Base-by-base conservation (phyloP, 2,797 vertebrate genomes). In the Poeciliopsis presidionis region DNA sequence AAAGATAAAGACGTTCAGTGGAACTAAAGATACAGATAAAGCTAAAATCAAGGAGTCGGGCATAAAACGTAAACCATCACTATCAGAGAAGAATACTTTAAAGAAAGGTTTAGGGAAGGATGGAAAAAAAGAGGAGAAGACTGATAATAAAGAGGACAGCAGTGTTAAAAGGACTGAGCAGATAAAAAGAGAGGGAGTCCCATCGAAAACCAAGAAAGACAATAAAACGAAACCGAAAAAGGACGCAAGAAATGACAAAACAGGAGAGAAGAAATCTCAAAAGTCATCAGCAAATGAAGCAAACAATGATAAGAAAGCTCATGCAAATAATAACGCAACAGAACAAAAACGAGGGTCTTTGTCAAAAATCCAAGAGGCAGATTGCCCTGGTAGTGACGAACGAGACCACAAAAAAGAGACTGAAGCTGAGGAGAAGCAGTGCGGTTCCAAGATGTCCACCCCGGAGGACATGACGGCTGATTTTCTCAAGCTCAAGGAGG, bases 211-310 rank as follows among this genome's bases (percentile, higher is more conserved):
- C 0, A 97, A 95, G 92, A 96, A 89, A 70, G 96, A 96, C 0
- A 94, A 94, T 73, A 95, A 93, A 67, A 75, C 77, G 0, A 95
- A 95, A 72, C 82, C 72, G 0, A 96, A 95, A 86, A 95, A 86
- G 3, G 96, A 96, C 13, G 85, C 87, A 43, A 96, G 94, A 86
- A 96, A 95, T 79, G 95, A 96, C 70, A 96, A 95, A 88, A 87
- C 57, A 14, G 89, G 86, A 5, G 76, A 80, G 11, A 95, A 92
- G 55, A 96, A 93, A 82, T 79, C 72, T 69, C 87, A 51, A 73
- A 94, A 94, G 82, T 16, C 76, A 41, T 51, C 84, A 47, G 90
- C 79, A 53, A 95, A 94, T 46, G 92, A 93, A 36, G 53, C 59
- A 36, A 91, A 78, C 30, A 87, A 92, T 49, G 30, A 28, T 12